Conservation (phyloP, 2,113 vertebrate species). For the Parus major region DNA sequence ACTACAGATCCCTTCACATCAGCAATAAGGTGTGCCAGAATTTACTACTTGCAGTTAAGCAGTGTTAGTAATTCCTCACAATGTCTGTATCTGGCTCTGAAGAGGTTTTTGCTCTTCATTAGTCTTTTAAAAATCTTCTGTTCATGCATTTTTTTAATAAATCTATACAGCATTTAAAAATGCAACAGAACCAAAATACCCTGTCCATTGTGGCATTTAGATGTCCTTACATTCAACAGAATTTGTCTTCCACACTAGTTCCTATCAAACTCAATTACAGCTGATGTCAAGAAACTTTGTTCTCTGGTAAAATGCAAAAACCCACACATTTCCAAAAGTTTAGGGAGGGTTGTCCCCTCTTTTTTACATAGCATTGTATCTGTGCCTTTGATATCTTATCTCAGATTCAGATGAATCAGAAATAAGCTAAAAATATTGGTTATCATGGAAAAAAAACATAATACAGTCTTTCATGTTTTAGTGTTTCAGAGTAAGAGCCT, state of each 20-base stretch:
- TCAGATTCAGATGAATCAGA: slow-evolving; percentile 37
- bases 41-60: background rate
- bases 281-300: background rate
- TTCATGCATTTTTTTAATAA: background rate
- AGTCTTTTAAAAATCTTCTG: background rate
- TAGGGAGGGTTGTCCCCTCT: background rate
- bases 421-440: slow-evolving; percentile 57
- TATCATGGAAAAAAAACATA: background rate
- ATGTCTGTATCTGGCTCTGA: background rate
- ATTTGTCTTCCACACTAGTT: background rate
- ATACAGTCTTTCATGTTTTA: slow-evolving; percentile 52
- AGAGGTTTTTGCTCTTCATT: background rate
- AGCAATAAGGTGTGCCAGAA: background rate
- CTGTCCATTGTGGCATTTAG: background rate
- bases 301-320: background rate
- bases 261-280: background rate
- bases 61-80: background rate
- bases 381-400: background rate
- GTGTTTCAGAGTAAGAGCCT: slow-evolving; percentile 48
- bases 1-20: background rate
- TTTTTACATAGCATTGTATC: background rate
- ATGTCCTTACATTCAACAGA: background rate
- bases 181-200: background rate
- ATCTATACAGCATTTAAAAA: background rate
- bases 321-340: background rate